Base-by-base conservation (phyloP, 2,888 invertebrate genomes). In the Anagyrus pseudococci region DNA sequence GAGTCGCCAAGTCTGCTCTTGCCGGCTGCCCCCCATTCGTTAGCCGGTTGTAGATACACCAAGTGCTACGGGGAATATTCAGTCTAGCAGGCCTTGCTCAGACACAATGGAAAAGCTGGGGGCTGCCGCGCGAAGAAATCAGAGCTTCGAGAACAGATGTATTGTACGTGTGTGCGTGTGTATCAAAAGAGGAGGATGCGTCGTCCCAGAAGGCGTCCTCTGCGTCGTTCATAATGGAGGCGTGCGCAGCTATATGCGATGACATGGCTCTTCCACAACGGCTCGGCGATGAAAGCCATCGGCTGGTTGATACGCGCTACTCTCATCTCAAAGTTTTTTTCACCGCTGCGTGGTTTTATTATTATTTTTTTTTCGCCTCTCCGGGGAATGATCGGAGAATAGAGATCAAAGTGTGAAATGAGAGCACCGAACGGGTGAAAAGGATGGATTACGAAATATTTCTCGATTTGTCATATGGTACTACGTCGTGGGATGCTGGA, bases 181-280 rank as follows among this genome's bases (percentile, higher is more conserved):
- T n/a, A n/a, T n/a, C n/a, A n/a, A n/a, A n/a, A n/a, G n/a, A n/a
- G n/a, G n/a, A n/a, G n/a, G n/a, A n/a, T n/a, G n/a, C n/a, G n/a
- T n/a, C n/a, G n/a, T n/a, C n/a, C n/a, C n/a, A n/a, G n/a, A n/a
- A n/a, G n/a, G n/a, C n/a, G 10, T 8, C 33, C 33, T 13, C 4
- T 15, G 8, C 33, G 8, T 15, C 33, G 33, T 2, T 7, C 29
- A 37, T n/a, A n/a, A n/a, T n/a, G n/a, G n/a, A n/a, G n/a, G n/a
- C n/a, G n/a, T n/a, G n/a, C n/a, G n/a, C n/a, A n/a, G 75, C 72
- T 73, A 71, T 19, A 22, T 23, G 52, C 72, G 75, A 79, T 79
- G 79, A 79, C 76, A 77, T 71, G 74, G 77, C 79, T 73, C 70
- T 79, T 79, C 73, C 76, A 77, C 77, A 79, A 79, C 76, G 72